phyloP scores from a whole-genome alignment of 2,888 invertebrate species.

The Adelphocoris suturalis region DNA sequence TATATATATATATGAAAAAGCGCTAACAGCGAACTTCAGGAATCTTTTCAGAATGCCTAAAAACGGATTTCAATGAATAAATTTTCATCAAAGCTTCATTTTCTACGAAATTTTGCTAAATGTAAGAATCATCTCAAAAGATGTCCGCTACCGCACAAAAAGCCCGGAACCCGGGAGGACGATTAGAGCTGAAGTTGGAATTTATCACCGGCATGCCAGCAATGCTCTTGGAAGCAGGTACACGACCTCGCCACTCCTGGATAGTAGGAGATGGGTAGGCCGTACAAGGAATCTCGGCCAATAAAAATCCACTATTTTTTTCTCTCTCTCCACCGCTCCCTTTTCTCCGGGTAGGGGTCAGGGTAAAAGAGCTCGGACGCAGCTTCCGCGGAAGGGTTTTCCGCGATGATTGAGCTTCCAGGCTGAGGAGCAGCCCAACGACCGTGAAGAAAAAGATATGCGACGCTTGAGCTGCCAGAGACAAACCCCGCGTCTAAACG shows the following conservation, averaged over 20 bases:
- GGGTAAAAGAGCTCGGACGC: conserved; percentile 30
- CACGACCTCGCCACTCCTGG: conserved; percentile 38
- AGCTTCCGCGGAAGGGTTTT: conserved; percentile 21
- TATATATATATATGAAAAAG: too few relatives aligned
- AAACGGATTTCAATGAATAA: too few relatives aligned
- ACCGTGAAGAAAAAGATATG: conserved; percentile 32
- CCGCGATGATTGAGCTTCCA: conserved; percentile 39
- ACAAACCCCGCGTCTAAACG: conserved; percentile 31
- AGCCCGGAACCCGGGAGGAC: too few relatives aligned
- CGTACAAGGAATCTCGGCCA: conserved; percentile 56
- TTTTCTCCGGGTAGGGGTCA: conserved; percentile 32
- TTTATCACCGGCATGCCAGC: neutral
- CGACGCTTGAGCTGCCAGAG: conserved; percentile 36
- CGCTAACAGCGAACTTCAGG: too few relatives aligned
- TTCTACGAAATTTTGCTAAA: too few relatives aligned
- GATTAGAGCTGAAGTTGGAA: too few relatives aligned
- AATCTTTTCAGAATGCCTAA: too few relatives aligned
- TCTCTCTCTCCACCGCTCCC: conserved; percentile 4
- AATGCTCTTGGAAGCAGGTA: conserved; percentile 15
- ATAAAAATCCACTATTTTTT: conserved; percentile 55
- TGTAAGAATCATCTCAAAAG: too few relatives aligned
- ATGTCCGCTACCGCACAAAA: too few relatives aligned
- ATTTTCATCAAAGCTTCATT: too few relatives aligned
- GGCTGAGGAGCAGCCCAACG: conserved; percentile 29
- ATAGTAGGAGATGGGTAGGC: conserved; percentile 46